A percentile compares a stretch with the other conserved stretches of the same genome.
These are phyloP conservation scores for Amphiprion ocellaris DNA, from an alignment of 2,113 vertebrate species.

Conservation along the genomic window DNA sequence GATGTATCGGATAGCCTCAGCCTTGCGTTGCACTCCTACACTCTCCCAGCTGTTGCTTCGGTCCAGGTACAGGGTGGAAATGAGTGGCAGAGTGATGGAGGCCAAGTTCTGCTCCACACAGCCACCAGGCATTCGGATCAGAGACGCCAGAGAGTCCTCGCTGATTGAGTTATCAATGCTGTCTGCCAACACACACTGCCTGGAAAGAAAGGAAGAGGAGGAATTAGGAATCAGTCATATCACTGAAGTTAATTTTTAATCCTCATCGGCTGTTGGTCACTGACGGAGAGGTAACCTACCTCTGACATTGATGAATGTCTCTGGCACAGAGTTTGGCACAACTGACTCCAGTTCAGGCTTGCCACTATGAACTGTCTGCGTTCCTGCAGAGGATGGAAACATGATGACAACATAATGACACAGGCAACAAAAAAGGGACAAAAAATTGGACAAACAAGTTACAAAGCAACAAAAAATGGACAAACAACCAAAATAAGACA, in stretches of 20 bases:
- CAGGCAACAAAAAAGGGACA: too few relatives aligned
- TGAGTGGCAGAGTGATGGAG: conserved; percentile 88
- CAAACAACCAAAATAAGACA: too few relatives aligned
- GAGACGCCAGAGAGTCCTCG: conserved; percentile 82
- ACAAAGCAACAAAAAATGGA: too few relatives aligned
- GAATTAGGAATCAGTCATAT: neutral
- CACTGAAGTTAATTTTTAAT: neutral
- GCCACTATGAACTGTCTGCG: conserved; percentile 60
- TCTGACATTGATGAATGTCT: conserved; percentile 81
- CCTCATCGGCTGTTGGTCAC: neutral
- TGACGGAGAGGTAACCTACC: conserved; percentile 77
- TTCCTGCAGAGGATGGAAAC: conserved; percentile 53
- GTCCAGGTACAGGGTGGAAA: conserved; percentile 91
- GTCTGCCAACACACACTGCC: conserved; percentile 82
- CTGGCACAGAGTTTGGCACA: conserved; percentile 81
- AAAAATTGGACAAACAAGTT: too few relatives aligned
- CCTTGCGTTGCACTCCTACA: conserved; percentile 80
- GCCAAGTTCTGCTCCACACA: conserved; percentile 96
- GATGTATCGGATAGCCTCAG: conserved; percentile 83
- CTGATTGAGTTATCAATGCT: conserved; percentile 86
- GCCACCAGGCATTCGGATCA: conserved; percentile 88
- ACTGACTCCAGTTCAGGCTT: conserved; percentile 71
- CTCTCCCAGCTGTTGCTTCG: conserved; percentile 85
- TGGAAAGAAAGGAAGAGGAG: conserved; percentile 24
- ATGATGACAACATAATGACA: neutral